Evolutionary conservation across 2,113 vertebrate species (phyloP).

Genomic region (Psittacus erithacus): DNA sequence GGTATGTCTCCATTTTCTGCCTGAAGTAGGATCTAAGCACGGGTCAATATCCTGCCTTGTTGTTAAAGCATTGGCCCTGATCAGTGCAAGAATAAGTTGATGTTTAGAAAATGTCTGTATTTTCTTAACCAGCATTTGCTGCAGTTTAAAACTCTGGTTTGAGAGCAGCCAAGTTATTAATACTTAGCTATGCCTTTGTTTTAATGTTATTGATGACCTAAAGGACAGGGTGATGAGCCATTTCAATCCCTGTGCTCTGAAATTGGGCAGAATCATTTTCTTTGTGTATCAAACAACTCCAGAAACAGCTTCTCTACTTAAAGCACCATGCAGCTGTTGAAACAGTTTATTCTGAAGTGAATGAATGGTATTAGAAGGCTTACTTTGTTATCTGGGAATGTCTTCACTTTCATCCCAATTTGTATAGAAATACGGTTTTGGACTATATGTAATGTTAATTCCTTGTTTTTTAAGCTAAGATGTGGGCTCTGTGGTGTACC

Average conservation of each 20-base stretch:
- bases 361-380: neutral
- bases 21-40: neutral
- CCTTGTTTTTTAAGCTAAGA: neutral
- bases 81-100: neutral
- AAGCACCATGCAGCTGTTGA: neutral
- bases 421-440: neutral
- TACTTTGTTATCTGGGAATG: neutral
- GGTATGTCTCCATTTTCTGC: neutral
- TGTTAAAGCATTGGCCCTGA: accelerated
- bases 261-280: neutral
- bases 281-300: neutral
- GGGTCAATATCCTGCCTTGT: neutral
- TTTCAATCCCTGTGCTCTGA: neutral
- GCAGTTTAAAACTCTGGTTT: neutral
- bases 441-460: neutral
- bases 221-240: neutral
- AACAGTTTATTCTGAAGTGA: neutral
- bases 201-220: neutral
- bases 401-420: neutral
- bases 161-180: neutral
- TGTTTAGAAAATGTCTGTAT: neutral
- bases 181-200: neutral
- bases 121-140: neutral
- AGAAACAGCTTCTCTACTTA: neutral
- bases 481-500: neutral